Conservation (phyloP, 2,113 vertebrate genomes). For the Scalopus aquaticus region DNA sequence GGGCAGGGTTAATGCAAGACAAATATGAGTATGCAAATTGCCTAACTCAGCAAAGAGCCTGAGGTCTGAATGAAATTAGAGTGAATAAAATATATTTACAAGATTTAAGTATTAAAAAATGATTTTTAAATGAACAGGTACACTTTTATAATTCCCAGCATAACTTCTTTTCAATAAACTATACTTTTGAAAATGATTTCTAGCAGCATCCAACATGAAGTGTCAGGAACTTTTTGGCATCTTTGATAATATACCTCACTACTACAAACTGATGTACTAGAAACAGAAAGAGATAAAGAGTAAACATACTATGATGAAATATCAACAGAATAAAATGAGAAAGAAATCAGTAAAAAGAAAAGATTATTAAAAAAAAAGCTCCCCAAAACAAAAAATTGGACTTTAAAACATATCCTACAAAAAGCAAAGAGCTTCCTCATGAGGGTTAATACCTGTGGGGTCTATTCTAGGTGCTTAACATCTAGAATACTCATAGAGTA, state of each 20-base stretch:
- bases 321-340: not conserved
- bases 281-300: no score
- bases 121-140: not conserved
- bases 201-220: not conserved
- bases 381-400: not conserved
- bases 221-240: not conserved
- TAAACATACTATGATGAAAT: no score
- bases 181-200: not conserved
- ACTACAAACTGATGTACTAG: not conserved
- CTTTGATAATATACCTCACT: not conserved
- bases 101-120: not conserved
- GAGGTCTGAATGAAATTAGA: not conserved
- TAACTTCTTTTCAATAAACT: not conserved
- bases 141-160: not conserved
- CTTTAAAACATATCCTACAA: not conserved
- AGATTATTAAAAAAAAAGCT: not conserved
- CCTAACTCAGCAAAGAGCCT: not conserved
- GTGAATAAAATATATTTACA: not conserved
- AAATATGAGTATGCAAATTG: not conserved
- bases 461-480: not conserved
- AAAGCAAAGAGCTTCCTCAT: rapidly evolving
- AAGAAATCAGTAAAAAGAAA: no score
- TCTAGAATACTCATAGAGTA: not conserved
- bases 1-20: not conserved
- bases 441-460: not conserved